A percentile compares a stretch with the other conserved stretches of the same genome.
phyloP scores from a whole-genome alignment of 2,797 vertebrate species.

The Spondyliosoma cantharus region DNA sequence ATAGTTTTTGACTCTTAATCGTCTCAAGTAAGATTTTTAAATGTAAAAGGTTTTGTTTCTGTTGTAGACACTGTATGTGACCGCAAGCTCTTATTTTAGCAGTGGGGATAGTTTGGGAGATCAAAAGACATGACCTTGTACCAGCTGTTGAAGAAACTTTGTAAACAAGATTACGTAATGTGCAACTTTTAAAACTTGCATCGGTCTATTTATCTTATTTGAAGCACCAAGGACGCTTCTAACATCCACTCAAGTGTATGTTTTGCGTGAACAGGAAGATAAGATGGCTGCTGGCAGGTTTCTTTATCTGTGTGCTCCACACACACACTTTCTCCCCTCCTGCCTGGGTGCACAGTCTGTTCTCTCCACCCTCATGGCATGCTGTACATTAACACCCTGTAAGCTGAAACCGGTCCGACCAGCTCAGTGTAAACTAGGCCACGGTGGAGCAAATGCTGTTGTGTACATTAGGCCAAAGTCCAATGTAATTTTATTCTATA shows the following conservation, averaged over 20 bases:
- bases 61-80: background rate
- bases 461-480: background rate
- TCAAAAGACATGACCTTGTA: background rate
- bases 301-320: constrained; percentile 50
- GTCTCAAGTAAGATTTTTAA: background rate
- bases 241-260: background rate
- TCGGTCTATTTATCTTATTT: background rate
- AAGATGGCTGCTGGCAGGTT: constrained; percentile 26
- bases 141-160: background rate
- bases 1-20: background rate
- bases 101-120: no score
- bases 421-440: background rate
- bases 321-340: background rate
- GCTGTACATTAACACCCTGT: constrained; percentile 8
- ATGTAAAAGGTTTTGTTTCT: background rate
- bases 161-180: constrained; percentile 17
- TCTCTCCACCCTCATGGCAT: background rate
- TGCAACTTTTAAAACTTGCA: background rate
- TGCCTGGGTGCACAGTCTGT: background rate
- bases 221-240: fast-evolving
- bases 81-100: background rate
- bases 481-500: background rate
- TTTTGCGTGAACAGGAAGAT: constrained; percentile 56
- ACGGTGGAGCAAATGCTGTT: background rate
- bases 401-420: constrained; percentile 40